Conservation (phyloP, 2,113 vertebrate species). For the Larimichthys polyactis region DNA sequence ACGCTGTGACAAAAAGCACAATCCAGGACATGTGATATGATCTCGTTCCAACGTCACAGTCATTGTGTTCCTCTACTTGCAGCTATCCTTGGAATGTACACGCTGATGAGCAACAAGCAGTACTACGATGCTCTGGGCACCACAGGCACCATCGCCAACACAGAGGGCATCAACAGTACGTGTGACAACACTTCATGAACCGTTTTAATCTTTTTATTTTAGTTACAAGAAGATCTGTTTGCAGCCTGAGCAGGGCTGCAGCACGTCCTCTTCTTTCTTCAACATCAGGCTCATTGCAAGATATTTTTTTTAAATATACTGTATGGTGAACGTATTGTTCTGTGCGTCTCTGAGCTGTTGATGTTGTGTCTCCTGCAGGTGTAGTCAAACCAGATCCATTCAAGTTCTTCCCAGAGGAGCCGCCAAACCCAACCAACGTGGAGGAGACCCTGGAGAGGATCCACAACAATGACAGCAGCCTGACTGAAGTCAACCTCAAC, state of each 20-base stretch:
- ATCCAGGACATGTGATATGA: not conserved
- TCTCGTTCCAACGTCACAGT: not conserved
- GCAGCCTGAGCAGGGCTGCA: no score
- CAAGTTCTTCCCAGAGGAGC: slow-evolving; percentile 93
- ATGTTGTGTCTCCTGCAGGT: slow-evolving; percentile 78
- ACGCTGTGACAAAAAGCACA: not conserved
- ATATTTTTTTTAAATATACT: not conserved
- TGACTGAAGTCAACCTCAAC: slow-evolving; percentile 95
- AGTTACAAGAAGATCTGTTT: not conserved
- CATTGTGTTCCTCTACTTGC: slow-evolving; percentile 51
- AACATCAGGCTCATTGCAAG: not conserved
- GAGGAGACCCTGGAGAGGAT: slow-evolving; percentile 91
- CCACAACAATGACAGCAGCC: slow-evolving; percentile 86
- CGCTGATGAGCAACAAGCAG: slow-evolving; percentile 99
- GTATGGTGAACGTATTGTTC: no score
- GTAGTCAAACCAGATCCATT: slow-evolving; percentile 95
- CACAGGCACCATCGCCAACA: slow-evolving; percentile 91
- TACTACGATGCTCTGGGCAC: slow-evolving; percentile 96
- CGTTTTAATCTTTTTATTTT: rapidly evolving
- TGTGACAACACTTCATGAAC: slow-evolving; percentile 19
- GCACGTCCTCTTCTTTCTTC: no score
- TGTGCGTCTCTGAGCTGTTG: not conserved
- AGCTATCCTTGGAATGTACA: slow-evolving; percentile 99
- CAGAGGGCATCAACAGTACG: slow-evolving; percentile 97
- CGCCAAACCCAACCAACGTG: slow-evolving; percentile 93